These are phyloP conservation scores for Anastatus disparis DNA, from an alignment of 1,140 invertebrate species.

Conservation along the genomic window DNA sequence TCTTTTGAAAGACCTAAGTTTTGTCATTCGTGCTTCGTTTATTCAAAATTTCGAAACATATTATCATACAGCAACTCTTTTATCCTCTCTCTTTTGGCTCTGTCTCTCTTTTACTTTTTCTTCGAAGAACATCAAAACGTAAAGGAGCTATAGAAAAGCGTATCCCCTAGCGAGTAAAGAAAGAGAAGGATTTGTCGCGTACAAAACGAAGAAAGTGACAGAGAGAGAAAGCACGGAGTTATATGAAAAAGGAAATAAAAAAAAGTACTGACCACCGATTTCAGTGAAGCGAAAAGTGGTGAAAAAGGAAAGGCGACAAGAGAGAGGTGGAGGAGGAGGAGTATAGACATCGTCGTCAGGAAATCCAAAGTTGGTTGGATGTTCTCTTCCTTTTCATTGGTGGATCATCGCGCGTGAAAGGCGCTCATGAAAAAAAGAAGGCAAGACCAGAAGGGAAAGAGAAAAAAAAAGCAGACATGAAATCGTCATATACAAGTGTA, in stretches of 20 bases:
- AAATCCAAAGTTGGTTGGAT: no score
- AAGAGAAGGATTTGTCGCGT: conserved; percentile 45
- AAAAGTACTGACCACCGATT: conserved; percentile 13
- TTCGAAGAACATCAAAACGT: background rate
- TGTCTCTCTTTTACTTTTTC: no score
- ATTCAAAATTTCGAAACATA: background rate
- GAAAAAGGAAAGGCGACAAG: no score
- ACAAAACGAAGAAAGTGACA: no score
- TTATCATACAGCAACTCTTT: background rate
- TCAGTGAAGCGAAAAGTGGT: conserved; percentile 4
- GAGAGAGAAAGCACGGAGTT: no score
- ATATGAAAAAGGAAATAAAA: no score
- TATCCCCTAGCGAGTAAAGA: conserved; percentile 5
- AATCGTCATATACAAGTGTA: no score
- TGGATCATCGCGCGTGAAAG: background rate
- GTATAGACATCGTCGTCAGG: no score
- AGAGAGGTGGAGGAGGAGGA: no score
- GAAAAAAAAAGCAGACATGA: no score
- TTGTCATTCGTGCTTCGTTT: background rate
- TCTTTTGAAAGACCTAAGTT: background rate
- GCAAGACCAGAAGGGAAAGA: no score
- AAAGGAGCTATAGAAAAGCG: conserved; percentile 28
- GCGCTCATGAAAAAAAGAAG: background rate
- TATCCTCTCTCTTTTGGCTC: no score
- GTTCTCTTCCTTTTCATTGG: conserved; percentile 15